Evolutionary conservation across 1,140 invertebrate species (phyloP), one percentile per base, ranked within the genome.

Genomic region (Phocides pigmalion): DNA sequence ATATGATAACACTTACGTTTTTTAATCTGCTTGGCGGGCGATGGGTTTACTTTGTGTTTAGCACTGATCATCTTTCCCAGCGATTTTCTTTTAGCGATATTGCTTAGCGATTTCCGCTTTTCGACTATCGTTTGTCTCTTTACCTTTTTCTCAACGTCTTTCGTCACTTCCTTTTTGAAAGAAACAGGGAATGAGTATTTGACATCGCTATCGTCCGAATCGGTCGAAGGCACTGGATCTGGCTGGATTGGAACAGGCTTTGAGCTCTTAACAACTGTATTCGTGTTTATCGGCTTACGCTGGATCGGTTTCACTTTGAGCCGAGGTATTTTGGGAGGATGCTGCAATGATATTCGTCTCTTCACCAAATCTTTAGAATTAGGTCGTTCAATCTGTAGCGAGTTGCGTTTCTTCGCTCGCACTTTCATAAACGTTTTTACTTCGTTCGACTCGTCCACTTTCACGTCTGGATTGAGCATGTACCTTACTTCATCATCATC

Each of bases 401-500:
- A 89, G 62, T 69, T 88, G 3, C 89, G 80, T 68, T 88, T 91
- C n/a, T 76, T 79, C 2, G 84, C 80, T 37, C 76, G 76, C 0
- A 91, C 79, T 71, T 88, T 84, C 87, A 88, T 85, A 58, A 89
- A 91, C 11, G 74, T 47, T 68, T 86, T 87, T 2, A 68, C 74
- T 63, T 83, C 81, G 0, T 46, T 32, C 12, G 61, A 67, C 11
- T 81, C 76, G 1, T 81, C 76, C 8, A 66, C 41, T 76, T 82
- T 81, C 19, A 79, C 84, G 22, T 87, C 66, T 6, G 89, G 89
- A 44, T 91, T 91, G 0, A 91, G 56, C 89, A 91, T 91, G 49
- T 91, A 91, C 12, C 87, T 69, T 9, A 89, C 69, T 37, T 91
- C 89, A n/a, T 91, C 87, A 4, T 91, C 89, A 25, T 91, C 88